phyloP scores from a whole-genome alignment of 2,888 invertebrate genomes.

The Sycophila texana region DNA sequence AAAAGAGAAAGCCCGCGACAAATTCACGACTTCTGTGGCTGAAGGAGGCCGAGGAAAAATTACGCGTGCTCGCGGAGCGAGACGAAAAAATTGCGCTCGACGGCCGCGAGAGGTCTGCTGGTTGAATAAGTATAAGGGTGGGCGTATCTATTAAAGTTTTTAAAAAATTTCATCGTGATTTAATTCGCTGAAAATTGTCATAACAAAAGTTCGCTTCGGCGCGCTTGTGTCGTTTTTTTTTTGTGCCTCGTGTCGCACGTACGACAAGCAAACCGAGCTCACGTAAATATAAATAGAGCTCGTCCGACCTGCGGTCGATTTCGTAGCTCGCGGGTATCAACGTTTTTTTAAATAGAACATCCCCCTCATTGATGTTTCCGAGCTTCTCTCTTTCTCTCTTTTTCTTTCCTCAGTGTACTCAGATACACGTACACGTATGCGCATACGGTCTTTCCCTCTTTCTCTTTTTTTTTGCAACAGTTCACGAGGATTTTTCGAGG shows the following conservation, averaged over 20 bases:
- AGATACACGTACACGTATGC: background rate
- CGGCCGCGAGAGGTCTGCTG: background rate
- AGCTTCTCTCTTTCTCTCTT: background rate
- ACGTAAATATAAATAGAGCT: slow-evolving; percentile 35
- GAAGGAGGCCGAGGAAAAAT: slow-evolving; percentile 14
- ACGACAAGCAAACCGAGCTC: background rate
- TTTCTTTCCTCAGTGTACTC: background rate
- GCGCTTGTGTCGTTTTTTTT: too few relatives aligned
- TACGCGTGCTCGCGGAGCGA: background rate
- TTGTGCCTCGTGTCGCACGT: background rate
- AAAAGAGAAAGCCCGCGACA: slow-evolving; percentile 39
- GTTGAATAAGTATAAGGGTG: too few relatives aligned
- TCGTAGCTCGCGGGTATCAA: slow-evolving; percentile 3
- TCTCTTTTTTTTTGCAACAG: background rate
- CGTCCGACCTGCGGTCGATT: slow-evolving; percentile 15
- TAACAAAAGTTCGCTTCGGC: too few relatives aligned
- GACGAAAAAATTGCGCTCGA: slow-evolving; percentile 17
- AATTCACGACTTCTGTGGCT: slow-evolving; percentile 39
- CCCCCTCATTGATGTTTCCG: background rate
- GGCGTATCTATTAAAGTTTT: too few relatives aligned
- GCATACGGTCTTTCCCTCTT: too few relatives aligned
- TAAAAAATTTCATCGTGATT: too few relatives aligned
- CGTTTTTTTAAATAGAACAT: slow-evolving; percentile 16
- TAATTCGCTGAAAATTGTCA: too few relatives aligned
- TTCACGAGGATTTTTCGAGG: too few relatives aligned